Conservation (phyloP, 2,888 invertebrate genomes). For the Hybos culiciformis region DNA sequence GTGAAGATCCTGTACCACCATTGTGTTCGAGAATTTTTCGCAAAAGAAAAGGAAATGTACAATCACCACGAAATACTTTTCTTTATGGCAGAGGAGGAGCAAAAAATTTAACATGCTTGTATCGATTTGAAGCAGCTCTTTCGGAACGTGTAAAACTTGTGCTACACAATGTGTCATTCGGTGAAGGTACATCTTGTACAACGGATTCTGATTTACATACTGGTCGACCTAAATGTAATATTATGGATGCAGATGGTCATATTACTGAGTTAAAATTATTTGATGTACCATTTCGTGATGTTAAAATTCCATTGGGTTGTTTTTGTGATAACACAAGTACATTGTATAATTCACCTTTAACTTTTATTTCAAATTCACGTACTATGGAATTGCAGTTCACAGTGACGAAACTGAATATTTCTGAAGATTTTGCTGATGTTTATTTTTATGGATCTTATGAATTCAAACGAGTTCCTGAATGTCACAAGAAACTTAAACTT, state of each 20-base stretch:
- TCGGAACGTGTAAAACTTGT: constrained; percentile 53
- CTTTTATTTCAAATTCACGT: constrained; percentile 50
- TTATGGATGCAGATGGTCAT: constrained; percentile 26
- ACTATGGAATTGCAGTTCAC: constrained; percentile 64
- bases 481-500: constrained; percentile 48
- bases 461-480: constrained; percentile 48
- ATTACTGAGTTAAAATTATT: constrained; percentile 44
- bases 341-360: constrained; percentile 44
- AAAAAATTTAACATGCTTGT: constrained; percentile 59
- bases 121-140: constrained; percentile 55
- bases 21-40: constrained; percentile 50
- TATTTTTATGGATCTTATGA: constrained; percentile 64
- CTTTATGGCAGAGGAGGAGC: constrained; percentile 75
- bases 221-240: constrained; percentile 47
- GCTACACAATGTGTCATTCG: constrained; percentile 58
- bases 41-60: constrained; percentile 48
- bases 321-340: constrained; percentile 60
- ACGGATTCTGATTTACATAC: constrained; percentile 61
- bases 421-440: constrained; percentile 69
- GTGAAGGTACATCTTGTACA: constrained; percentile 48
- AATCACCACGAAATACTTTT: constrained; percentile 59
- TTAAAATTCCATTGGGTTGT: constrained; percentile 57
- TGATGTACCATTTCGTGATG: constrained; percentile 55
- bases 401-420: constrained; percentile 56
- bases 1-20: constrained; percentile 35